Base-by-base conservation (phyloP, 2,888 invertebrate species). In the Mesorhabditis spiculigera region DNA sequence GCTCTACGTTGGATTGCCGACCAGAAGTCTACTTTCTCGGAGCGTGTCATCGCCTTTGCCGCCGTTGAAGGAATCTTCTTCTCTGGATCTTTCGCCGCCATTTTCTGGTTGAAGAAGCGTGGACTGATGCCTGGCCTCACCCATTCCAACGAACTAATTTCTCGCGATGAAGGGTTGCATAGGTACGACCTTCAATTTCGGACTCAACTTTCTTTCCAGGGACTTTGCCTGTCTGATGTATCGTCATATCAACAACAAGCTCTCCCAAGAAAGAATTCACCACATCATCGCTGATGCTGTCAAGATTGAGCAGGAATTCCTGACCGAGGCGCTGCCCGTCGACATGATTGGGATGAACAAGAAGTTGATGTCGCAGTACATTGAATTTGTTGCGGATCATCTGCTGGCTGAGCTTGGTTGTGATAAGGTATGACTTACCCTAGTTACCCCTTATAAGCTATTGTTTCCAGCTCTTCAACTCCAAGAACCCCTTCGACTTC, bases 201-300 rank as follows among this genome's bases (percentile, higher is more conserved):
- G 8, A n/a, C 8, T n/a, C 28, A 28, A 28, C 41, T 10, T 62
- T 42, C 45, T 43, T 28, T 58, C 8, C 62, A 67, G 71, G 3
- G 97, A 99, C 87, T 99, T 98, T 88, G 98, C 98, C 0, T 98
- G 98, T 84, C 89, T 99, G 66, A 92, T 99, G 92, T 99, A 94
- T 89, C 67, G 73, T 6, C 93, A 97, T 86, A 93, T 98, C 86
- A 88, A 96, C 66, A 90, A 93, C 5, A 93, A 94, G 87, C 95
- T 96, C 0, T 89, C 91, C 10, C 89, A 90, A 75, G 91, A 91
- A 73, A 89, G 91, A 66, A 90, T 99, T 13, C 90, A 91, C 42
- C 89, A 90, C 69, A 95, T 99, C 73, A 92, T 99, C 71, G 88
- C 89, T 67, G 95, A 98, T 82, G 98, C 98, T 0, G 98, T 99